Evolutionary conservation across 2,797 vertebrate genomes (phyloP), one percentile per base, ranked within the genome.

Genomic region (Notamacropus eugenii): DNA sequence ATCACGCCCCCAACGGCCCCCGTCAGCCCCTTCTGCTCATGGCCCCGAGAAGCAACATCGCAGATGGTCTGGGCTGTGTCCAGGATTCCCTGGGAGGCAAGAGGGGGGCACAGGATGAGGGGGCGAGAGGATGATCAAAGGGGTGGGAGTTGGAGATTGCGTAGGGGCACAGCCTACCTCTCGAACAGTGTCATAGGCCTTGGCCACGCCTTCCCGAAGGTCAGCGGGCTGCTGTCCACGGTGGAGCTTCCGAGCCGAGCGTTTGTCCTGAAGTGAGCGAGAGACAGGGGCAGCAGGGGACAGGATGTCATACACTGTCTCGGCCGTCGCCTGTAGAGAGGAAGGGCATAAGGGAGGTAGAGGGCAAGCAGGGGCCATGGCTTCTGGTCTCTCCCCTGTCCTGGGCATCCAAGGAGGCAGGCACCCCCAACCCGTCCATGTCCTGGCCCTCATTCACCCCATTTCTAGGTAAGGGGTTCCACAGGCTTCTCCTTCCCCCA

Each of bases 221-320:
- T 99, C 99, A 0, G 99, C 99, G 0, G 99, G 99, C 96, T 99
- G 99, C 93, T 99, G 99, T 4, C 99, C 99, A 91, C 99, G 98
- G 54, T 99, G 99, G 1, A 99, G 98, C 57, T 98, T 99, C 34
- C 98, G 96, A 0, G 99, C 97, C 0, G 99, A 98, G 27, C 99
- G 99, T 90, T 99, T 99, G 97, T 99, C 99, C 1, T 99, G 99
- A 90, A 99, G 98, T 95, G 99, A 97, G 90, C 99, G 99, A 14
- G 99, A 99, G 56, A 99, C 91, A 0, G 99, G 99, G 0, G 99
- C 99, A 0, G 99, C 99, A 0, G 99, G 99, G 90, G 99, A 99
- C 96, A 99, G 98, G 98, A 99, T 99, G 98, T 99, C 99, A 0
- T 99, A 99, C 50, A 99, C 99, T 0, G 99, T 99, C 98, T 99